Conservation (phyloP, 2,888 invertebrate species). For the Eucera pruinosa region DNA sequence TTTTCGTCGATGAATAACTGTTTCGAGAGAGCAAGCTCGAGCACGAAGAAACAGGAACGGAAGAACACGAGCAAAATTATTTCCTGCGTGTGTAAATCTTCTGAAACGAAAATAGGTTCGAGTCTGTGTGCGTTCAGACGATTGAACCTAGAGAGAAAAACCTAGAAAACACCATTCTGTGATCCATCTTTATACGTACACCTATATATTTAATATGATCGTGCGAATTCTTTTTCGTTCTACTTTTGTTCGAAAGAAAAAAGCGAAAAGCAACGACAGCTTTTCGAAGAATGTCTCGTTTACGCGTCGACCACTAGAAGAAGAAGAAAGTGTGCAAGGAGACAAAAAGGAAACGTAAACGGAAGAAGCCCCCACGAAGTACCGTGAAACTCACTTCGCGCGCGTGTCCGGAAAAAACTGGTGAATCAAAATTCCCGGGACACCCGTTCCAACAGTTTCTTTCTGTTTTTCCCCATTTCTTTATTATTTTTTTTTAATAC, state of each 20-base stretch:
- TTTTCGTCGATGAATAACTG: no score
- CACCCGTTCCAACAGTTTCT: slow-evolving; percentile 47
- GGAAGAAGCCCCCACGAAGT: slow-evolving; percentile 56
- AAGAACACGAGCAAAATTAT: slow-evolving; percentile 10
- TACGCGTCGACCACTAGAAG: slow-evolving; percentile 43
- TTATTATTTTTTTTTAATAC: background rate
- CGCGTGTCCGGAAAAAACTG: slow-evolving; percentile 21
- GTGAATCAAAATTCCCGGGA: slow-evolving; percentile 38
- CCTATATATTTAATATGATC: background rate
- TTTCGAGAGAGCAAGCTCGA: slow-evolving; percentile 26
- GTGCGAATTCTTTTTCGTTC: background rate
- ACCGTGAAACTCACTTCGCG: slow-evolving; percentile 56
- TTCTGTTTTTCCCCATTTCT: background rate
- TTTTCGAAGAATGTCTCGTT: slow-evolving; percentile 28
- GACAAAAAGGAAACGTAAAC: slow-evolving; percentile 46
- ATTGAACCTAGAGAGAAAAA: background rate
- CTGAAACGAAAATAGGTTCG: background rate
- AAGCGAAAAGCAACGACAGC: background rate
- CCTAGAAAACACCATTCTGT: slow-evolving; percentile 5
- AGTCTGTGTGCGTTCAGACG: slow-evolving; percentile 2
- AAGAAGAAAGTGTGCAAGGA: slow-evolving; percentile 33
- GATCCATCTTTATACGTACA: slow-evolving; percentile 3
- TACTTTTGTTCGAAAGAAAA: background rate
- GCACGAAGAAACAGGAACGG: slow-evolving; percentile 35
- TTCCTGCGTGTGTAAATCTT: background rate